Evolutionary conservation across 2,113 vertebrate species (phyloP).

Genomic region (Forbesichthys papilliferus): DNA sequence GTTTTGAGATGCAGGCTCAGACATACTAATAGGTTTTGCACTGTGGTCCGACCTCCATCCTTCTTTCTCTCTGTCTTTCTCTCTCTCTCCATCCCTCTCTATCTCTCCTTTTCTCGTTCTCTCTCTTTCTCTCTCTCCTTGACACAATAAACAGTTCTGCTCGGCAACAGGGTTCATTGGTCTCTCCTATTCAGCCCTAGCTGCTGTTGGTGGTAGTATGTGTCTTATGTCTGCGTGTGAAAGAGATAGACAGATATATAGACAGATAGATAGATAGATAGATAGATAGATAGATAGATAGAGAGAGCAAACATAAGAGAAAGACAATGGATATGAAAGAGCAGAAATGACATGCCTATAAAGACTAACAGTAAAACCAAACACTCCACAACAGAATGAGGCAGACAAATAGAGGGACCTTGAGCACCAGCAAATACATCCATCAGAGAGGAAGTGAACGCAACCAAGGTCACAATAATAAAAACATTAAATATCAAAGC

Average conservation of each 20-base stretch:
- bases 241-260: too few relatives aligned
- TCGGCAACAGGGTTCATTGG: slow-evolving; percentile 64
- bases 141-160: slow-evolving; percentile 67
- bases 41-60: slow-evolving; percentile 34
- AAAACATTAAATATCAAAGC: slow-evolving; percentile 30
- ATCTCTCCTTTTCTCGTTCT: not conserved
- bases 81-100: slow-evolving; percentile 13
- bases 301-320: not conserved
- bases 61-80: not conserved
- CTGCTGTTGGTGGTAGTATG: not conserved
- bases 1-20: slow-evolving; percentile 76
- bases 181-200: slow-evolving; percentile 55
- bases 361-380: slow-evolving; percentile 27
- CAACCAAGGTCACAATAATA: slow-evolving; percentile 35
- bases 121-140: slow-evolving; percentile 11
- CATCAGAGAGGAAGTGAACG: slow-evolving; percentile 54
- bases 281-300: not conserved
- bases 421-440: slow-evolving; percentile 42
- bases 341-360: slow-evolving; percentile 18
- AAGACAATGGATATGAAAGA: not conserved
- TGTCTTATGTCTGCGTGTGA: slow-evolving; percentile 5
- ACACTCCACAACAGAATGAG: slow-evolving; percentile 39
- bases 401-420: slow-evolving; percentile 52
- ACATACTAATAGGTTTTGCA: slow-evolving; percentile 77
- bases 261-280: not conserved